Conservation (phyloP, 2,113 vertebrate genomes). For the Pan troglodytes region NHGRI_mPanTro3-v2.1_pri NC_072411.2:135644001-135644500, state of each 20-base stretch:
- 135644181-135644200: rapidly evolving
- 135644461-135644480: background rate
- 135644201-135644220: background rate
- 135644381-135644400: background rate
- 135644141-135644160: rapidly evolving
- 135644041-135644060: too few relatives aligned
- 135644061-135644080: too few relatives aligned
- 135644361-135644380: too few relatives aligned
- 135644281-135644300: rapidly evolving
- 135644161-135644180: too few relatives aligned
- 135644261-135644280: too few relatives aligned
- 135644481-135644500: background rate
- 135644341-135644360: background rate
- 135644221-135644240: background rate
- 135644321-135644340: background rate
- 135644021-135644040: too few relatives aligned
- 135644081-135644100: too few relatives aligned
- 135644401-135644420: background rate
- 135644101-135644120: background rate
- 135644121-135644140: too few relatives aligned
- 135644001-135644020: too few relatives aligned
- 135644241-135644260: background rate
- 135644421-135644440: background rate
- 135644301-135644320: background rate
- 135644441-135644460: background rate